Evolutionary conservation across 2,888 invertebrate genomes (phyloP).

Genomic region (Lasius fuliginosus): DNA sequence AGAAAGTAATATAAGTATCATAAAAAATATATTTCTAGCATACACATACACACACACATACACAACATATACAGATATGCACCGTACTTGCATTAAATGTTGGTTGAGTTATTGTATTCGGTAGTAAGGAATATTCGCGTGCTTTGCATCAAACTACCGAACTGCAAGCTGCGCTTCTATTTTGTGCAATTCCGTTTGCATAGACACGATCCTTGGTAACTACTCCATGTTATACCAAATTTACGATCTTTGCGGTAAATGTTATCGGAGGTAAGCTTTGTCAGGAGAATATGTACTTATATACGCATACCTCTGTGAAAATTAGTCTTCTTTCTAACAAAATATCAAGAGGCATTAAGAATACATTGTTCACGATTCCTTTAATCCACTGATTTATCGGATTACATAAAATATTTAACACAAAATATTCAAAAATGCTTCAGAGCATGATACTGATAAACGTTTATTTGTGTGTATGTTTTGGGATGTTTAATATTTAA

Average conservation of each 20-base stretch:
- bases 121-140: constrained; percentile 70
- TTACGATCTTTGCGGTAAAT: constrained; percentile 67
- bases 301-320: constrained; percentile 49
- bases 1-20: background rate
- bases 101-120: constrained; percentile 70
- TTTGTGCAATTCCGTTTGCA: constrained; percentile 75
- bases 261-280: constrained; percentile 56
- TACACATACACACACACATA: background rate
- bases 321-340: constrained; percentile 26
- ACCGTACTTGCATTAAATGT: constrained; percentile 58
- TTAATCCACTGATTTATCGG: background rate
- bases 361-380: background rate
- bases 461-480: background rate
- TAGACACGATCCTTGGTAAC: constrained; percentile 74
- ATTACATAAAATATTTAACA: background rate
- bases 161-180: constrained; percentile 74
- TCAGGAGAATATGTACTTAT: constrained; percentile 56
- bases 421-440: background rate
- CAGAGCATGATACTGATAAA: background rate
- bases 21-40: constrained; percentile 11
- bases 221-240: constrained; percentile 65
- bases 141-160: constrained; percentile 73
- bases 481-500: background rate
- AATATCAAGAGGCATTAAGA: background rate
- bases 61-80: background rate